Base-by-base conservation (phyloP, 2,888 invertebrate species). In the Amphipoea oculea region DNA sequence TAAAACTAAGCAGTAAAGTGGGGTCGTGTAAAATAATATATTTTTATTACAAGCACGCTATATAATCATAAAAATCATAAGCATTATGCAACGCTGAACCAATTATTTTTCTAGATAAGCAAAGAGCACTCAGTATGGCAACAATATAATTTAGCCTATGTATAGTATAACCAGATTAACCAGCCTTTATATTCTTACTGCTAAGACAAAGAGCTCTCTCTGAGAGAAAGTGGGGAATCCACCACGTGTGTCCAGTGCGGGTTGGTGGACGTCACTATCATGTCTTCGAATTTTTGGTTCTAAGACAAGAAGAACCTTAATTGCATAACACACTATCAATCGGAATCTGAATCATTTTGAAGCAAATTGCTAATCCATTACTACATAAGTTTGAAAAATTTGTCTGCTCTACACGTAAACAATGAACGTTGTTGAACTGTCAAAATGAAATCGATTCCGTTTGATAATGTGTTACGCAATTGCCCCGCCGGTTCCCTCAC, bases 41-140 rank as follows among this genome's bases (percentile, higher is more conserved):
- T 14, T 66, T 81, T 69, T 62, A 78, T 83, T 66, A 70, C 11
- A 63, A 71, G 45, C 86, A 88, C 76, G 86, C 84, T 67, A 88
- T 75, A 66, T 66, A 42, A 62, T 80, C 81, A 78, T 86, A 82
- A 86, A 86, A 81, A 78, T 78, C 73, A 65, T 75, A 79, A 65
- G 71, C 69, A 78, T 76, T 76, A 62, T 63, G 70, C 62, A 62
- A 65, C 40, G 73, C 11, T 63, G 71, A 42, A 70, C 48, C 72
- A 78, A 76, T 84, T 75, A 73, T 54, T 80, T 71, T 72, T 40
- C n/a, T 36, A 67, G 48, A 40, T 73, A 66, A 73, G 57, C 36
- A 20, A 51, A 66, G 4, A 70, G 36, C 45, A 45, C 42, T 81
- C 9, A 51, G 23, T 7, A 42, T 29, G 6, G 48, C 69, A 36